These are phyloP conservation scores for Cyphomyrus discorhynchus DNA, from an alignment of 2,113 vertebrate genomes.

Conservation along the genomic window DNA sequence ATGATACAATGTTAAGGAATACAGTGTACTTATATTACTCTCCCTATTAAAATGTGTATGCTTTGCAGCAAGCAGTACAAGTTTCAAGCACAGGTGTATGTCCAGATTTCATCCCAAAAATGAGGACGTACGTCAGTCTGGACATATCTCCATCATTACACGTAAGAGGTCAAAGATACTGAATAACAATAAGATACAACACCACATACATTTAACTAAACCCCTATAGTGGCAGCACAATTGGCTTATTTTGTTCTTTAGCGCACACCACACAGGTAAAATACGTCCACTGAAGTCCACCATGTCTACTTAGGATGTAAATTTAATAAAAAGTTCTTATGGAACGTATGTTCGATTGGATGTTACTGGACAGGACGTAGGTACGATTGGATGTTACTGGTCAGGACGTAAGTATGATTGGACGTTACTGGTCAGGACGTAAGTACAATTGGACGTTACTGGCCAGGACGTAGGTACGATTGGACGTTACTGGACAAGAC, in stretches of 20 bases:
- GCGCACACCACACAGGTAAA: background rate
- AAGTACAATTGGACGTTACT: background rate
- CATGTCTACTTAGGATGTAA: background rate
- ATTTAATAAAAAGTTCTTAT: background rate
- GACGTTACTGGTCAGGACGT: background rate
- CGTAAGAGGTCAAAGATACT: background rate
- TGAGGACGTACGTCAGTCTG: background rate
- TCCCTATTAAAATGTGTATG: background rate
- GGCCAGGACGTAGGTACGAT: background rate
- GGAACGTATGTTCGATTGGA: background rate
- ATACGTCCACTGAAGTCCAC: background rate
- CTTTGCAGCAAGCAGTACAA: background rate
- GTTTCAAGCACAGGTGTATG: background rate
- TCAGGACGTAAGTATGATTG: background rate
- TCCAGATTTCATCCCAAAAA: background rate
- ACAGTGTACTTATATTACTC: background rate
- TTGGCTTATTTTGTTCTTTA: background rate
- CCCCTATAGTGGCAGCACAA: background rate
- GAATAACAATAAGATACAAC: background rate
- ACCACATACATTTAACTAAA: background rate
- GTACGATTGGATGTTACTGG: background rate
- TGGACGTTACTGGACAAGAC: no score
- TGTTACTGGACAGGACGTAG: background rate
- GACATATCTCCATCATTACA: background rate
- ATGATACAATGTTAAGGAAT: background rate